Percentiles rank a stretch among this genome's conserved stretches.
phyloP scores from a whole-genome alignment of 1,140 invertebrate genomes.

The Hyphantria cunea region DNA sequence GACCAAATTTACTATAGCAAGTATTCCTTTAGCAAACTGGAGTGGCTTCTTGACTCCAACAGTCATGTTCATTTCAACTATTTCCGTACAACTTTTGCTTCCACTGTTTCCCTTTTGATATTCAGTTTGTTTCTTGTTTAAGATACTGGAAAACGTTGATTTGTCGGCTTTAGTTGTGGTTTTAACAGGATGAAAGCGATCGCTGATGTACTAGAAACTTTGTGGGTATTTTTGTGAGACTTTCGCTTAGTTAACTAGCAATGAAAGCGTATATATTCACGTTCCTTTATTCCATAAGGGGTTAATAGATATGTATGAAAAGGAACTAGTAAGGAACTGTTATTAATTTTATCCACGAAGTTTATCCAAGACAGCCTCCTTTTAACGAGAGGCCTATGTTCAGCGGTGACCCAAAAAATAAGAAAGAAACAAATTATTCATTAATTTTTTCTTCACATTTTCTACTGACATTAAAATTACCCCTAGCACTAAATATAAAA shows the following conservation, averaged over 20 bases:
- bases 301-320: no score
- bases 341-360: no score
- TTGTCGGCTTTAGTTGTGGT: conserved; percentile 7
- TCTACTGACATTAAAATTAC: no score
- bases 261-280: no score
- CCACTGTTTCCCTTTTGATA: conserved; percentile 61
- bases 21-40: conserved; percentile 68
- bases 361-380: no score
- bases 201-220: neutral
- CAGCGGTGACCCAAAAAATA: no score
- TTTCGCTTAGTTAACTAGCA: neutral
- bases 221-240: neutral
- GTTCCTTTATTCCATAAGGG: no score
- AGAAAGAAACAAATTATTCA: no score
- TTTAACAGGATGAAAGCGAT: conserved; percentile 1
- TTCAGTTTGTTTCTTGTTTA: conserved; percentile 8
- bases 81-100: conserved; percentile 53
- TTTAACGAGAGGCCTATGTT: no score
- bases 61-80: conserved; percentile 70
- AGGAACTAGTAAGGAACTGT: no score
- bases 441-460: no score
- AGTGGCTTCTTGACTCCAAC: conserved; percentile 70
- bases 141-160: conserved; percentile 13
- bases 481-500: neutral
- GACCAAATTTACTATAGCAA: conserved; percentile 62